These are phyloP conservation scores for Sminthurides bifidus DNA, from an alignment of 1,140 invertebrate species.

Conservation along the genomic window DNA sequence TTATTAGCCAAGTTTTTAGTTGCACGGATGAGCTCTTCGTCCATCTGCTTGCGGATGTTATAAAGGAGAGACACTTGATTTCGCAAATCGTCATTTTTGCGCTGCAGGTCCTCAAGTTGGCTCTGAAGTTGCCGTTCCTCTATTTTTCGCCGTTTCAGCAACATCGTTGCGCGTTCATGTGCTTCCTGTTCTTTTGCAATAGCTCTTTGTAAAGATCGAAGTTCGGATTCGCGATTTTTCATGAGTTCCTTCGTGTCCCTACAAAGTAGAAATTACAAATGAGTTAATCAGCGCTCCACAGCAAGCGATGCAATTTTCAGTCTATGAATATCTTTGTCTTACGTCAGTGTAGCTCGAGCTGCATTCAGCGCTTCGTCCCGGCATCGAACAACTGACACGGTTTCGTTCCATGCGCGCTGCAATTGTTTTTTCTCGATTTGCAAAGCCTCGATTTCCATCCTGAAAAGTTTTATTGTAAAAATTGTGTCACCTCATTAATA, in stretches of 20 bases:
- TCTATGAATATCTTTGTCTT: conserved; percentile 23
- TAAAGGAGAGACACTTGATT: conserved; percentile 12
- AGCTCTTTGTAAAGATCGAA: conserved; percentile 45
- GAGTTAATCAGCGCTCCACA: too few relatives aligned
- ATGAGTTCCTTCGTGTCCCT: conserved; percentile 53
- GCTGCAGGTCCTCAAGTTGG: conserved; percentile 8
- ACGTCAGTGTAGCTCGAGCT: conserved; percentile 47
- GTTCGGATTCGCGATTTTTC: conserved; percentile 45
- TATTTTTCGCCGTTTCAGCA: conserved; percentile 17
- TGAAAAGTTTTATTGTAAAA: conserved; percentile 25
- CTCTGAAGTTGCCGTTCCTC: conserved; percentile 15
- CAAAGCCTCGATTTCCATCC: conserved; percentile 54
- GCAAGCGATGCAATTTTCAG: too few relatives aligned
- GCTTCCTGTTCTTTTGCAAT: conserved; percentile 40
- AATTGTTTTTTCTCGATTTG: conserved; percentile 54
- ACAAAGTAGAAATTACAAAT: background rate
- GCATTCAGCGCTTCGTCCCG: conserved; percentile 43
- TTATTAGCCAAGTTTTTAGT: conserved; percentile 32
- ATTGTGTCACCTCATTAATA: too few relatives aligned
- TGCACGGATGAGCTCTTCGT: conserved; percentile 31
- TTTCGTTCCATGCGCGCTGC: conserved; percentile 56
- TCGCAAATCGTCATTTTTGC: conserved; percentile 9
- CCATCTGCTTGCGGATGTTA: conserved; percentile 7
- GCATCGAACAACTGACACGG: conserved; percentile 52
- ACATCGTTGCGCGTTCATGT: conserved; percentile 38